Base-by-base conservation (phyloP, 2,888 invertebrate species). In the Folsomia candida region DNA sequence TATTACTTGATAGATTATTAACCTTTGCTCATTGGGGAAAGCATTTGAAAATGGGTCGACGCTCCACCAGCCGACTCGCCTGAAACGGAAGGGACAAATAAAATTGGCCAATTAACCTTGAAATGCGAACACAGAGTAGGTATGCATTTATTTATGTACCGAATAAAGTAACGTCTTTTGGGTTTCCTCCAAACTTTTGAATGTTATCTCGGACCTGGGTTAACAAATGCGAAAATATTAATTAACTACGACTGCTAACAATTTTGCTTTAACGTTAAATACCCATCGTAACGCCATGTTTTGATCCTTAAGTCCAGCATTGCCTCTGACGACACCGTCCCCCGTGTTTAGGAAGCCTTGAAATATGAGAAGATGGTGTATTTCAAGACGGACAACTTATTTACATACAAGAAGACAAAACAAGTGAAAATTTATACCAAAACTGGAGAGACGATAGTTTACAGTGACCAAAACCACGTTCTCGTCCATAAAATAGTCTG, bases 41-140 rank as follows among this genome's bases (percentile, higher is more conserved):
- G 37, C 37, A 37, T 37, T 37, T 37, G 37, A 14, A 9, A 37
- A 37, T 37, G 37, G 4, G 14, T 14, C 6, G 37, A 37, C 14
- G 64, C 64, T 20, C 64, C 64, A 11, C 64, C 64, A 3, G 64
- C 64, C 27, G 61, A 61, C 29, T 61, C 61, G n/a, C 47, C 47
- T 20, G 51, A n/a, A 24, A 51, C 4, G 6, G 14, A 37, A 37
- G 14, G 14, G 4, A 37, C 37, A 37, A 37, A 37, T 37, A 37
- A 9, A 9, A 4, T 9, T 37, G 4, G 14, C 37, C 37, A 9
- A 9, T 9, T 37, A 37, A 37, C 37, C 37, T 37, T 37, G 37
- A 9, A 14, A 37, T 37, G n/a, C n/a, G n/a, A n/a, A n/a, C n/a
- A n/a, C n/a, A n/a, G n/a, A n/a, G n/a, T n/a, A n/a, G 14, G 37